phyloP scores from a whole-genome alignment of 2,797 vertebrate genomes.

The Lemur catta region DNA sequence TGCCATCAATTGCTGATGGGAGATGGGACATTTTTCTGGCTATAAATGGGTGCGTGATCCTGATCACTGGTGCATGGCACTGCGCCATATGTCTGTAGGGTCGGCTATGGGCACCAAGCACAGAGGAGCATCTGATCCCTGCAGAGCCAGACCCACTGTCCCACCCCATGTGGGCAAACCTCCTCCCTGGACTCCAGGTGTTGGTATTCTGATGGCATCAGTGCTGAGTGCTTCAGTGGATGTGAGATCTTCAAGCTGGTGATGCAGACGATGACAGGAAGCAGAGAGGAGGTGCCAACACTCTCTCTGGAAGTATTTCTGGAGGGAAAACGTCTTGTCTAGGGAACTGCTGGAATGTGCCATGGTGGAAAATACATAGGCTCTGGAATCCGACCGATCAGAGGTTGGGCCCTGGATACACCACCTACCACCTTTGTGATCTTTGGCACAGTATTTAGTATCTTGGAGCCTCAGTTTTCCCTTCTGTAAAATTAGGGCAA shows the following conservation, averaged over 20 bases:
- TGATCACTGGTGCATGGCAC: not conserved
- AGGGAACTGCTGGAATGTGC: not conserved
- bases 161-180: rapidly evolving
- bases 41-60: not conserved
- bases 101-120: not conserved
- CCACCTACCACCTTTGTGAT: not conserved
- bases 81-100: not conserved
- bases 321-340: not conserved
- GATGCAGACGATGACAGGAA: not conserved
- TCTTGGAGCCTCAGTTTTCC: not conserved
- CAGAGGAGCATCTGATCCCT: not conserved
- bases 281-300: not conserved
- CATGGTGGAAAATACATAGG: not conserved
- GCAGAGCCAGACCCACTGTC: not conserved
- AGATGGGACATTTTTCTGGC: not conserved
- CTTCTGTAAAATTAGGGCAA: not conserved
- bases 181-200: not conserved
- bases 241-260: not conserved
- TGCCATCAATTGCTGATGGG: not conserved
- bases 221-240: not conserved
- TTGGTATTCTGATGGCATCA: not conserved
- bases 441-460: not conserved
- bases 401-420: not conserved
- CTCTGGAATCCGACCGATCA: not conserved
- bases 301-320: not conserved